Evolutionary conservation across 2,113 vertebrate species (phyloP).

Genomic region (Chroicocephalus ridibundus): DNA sequence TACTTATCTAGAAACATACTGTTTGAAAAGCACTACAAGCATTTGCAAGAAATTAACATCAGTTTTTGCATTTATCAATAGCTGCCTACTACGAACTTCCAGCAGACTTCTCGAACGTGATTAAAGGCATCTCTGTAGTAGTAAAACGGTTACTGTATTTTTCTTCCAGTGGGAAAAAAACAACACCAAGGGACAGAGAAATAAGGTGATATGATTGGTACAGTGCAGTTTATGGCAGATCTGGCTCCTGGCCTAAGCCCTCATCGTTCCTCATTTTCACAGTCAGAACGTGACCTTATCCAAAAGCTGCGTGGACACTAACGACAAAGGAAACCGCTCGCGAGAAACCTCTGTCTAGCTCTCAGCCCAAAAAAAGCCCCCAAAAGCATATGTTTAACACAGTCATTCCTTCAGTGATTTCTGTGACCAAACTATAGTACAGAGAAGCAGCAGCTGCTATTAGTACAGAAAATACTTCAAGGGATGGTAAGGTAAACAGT

Average conservation of each 20-base stretch:
- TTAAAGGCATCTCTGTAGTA: neutral
- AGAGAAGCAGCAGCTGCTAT: neutral
- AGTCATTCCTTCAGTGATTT: neutral
- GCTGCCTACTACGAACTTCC: neutral
- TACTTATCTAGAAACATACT: neutral
- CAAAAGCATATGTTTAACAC: rapidly evolving
- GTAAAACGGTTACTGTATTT: neutral
- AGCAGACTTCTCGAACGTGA: neutral
- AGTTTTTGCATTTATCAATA: neutral
- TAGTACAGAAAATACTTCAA: neutral
- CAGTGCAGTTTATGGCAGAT: neutral
- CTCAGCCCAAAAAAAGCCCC: neutral
- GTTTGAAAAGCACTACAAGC: neutral
- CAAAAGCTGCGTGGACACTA: neutral
- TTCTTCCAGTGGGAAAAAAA: neutral
- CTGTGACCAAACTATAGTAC: rapidly evolving
- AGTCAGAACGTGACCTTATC: neutral
- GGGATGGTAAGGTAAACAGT: neutral
- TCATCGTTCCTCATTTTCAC: neutral
- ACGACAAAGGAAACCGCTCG: rapidly evolving
- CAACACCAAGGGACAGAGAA: neutral
- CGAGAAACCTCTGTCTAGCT: neutral
- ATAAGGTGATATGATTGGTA: neutral
- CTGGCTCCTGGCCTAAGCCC: neutral
- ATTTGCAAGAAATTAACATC: neutral